phyloP scores from a whole-genome alignment of 2,888 invertebrate genomes.

The Ormia ochracea region DNA sequence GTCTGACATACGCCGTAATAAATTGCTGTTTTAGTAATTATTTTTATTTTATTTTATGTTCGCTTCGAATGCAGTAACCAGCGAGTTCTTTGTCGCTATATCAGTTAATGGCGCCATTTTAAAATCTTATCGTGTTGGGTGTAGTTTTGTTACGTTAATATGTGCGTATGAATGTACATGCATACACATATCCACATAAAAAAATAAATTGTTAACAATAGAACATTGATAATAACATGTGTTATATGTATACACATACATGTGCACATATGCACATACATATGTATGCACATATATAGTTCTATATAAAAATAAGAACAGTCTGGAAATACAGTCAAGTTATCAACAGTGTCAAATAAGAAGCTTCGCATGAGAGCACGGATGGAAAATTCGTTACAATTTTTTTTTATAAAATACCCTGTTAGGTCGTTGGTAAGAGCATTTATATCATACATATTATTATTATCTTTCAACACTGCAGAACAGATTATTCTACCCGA shows the following conservation, averaged over 20 bases:
- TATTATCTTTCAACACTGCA: too few relatives aligned
- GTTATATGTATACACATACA: background rate
- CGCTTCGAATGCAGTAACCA: slow-evolving; percentile 19
- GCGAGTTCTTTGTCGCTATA: slow-evolving; percentile 28
- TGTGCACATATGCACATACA: background rate
- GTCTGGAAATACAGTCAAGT: background rate
- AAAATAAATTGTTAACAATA: slow-evolving; percentile 16
- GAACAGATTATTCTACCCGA: too few relatives aligned
- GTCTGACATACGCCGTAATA: slow-evolving; percentile 57
- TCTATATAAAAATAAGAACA: too few relatives aligned
- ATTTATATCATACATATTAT: too few relatives aligned
- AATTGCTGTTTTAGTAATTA: slow-evolving; percentile 67
- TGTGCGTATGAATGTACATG: too few relatives aligned
- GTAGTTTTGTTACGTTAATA: slow-evolving; percentile 3
- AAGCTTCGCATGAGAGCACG: too few relatives aligned
- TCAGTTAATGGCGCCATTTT: slow-evolving; percentile 27
- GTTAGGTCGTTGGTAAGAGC: too few relatives aligned
- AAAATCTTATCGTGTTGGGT: slow-evolving; percentile 19
- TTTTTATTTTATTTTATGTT: slow-evolving; percentile 64
- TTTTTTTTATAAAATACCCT: too few relatives aligned
- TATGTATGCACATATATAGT: background rate
- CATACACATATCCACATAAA: too few relatives aligned
- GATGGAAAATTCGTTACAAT: too few relatives aligned
- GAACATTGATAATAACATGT: background rate
- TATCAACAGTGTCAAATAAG: background rate